These are phyloP conservation scores for Ascaphus truei DNA, from an alignment of 2,113 vertebrate species.

Conservation along the genomic window DNA sequence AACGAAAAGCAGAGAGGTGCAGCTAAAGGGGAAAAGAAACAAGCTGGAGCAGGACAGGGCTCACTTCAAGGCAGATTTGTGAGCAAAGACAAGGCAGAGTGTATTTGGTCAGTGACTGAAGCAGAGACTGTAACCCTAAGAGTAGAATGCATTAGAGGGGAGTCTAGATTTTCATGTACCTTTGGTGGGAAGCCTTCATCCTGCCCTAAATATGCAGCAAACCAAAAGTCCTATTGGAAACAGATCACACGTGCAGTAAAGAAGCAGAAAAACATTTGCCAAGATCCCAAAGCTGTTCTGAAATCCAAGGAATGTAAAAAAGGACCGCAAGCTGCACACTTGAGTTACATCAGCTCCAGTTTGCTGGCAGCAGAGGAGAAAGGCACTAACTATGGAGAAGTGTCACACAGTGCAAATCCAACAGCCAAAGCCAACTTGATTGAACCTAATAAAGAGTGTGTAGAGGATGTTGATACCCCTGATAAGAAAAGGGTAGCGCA, in stretches of 20 bases:
- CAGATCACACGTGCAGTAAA: slow-evolving; percentile 70
- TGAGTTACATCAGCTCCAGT: slow-evolving; percentile 57
- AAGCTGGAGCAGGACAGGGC: slow-evolving; percentile 25
- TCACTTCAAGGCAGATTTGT: slow-evolving; percentile 62
- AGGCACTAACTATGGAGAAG: not conserved
- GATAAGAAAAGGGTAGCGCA: slow-evolving; percentile 64
- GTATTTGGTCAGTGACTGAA: slow-evolving; percentile 65
- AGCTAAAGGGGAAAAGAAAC: not conserved
- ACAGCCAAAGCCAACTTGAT: not conserved
- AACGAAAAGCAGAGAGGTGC: slow-evolving; percentile 20
- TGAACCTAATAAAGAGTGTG: slow-evolving; percentile 37
- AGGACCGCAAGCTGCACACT: slow-evolving; percentile 65
- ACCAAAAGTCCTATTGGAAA: slow-evolving; percentile 73
- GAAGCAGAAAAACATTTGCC: slow-evolving; percentile 72
- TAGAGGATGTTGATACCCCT: slow-evolving; percentile 50
- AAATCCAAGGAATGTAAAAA: slow-evolving; percentile 72
- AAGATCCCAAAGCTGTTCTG: slow-evolving; percentile 53
- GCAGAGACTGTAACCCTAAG: slow-evolving; percentile 45
- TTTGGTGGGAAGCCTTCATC: slow-evolving; percentile 67
- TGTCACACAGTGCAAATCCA: not conserved
- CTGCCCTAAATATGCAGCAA: slow-evolving; percentile 60
- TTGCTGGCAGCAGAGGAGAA: not conserved
- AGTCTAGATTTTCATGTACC: slow-evolving; percentile 61
- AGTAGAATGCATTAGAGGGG: slow-evolving; percentile 57
- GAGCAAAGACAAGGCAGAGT: slow-evolving; percentile 65